Conservation (phyloP, 2,797 vertebrate genomes). For the Hippoglossus hippoglossus region DNA sequence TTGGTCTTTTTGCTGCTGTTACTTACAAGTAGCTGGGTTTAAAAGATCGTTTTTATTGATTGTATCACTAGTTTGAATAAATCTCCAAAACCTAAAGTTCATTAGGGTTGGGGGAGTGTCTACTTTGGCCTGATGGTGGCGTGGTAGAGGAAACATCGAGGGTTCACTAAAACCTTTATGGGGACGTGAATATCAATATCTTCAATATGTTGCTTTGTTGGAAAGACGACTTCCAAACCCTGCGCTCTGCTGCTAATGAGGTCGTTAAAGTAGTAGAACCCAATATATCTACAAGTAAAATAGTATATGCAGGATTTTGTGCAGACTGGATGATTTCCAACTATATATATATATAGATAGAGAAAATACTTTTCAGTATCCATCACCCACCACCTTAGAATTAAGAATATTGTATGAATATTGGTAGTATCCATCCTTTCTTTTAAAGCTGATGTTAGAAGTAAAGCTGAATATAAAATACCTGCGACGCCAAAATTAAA, state of each 20-base stretch:
- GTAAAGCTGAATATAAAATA: neutral
- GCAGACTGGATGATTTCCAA: neutral
- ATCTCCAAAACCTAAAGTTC: too few relatives aligned
- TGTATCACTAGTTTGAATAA: too few relatives aligned
- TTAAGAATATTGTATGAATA: neutral
- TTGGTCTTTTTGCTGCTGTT: neutral
- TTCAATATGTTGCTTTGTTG: too few relatives aligned
- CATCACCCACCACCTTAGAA: slow-evolving; percentile 4
- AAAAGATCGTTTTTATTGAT: neutral
- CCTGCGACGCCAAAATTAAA: neutral
- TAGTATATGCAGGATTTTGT: neutral
- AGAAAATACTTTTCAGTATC: neutral
- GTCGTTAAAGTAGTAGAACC: neutral
- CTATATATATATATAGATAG: neutral
- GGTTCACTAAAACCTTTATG: too few relatives aligned
- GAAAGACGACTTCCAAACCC: too few relatives aligned
- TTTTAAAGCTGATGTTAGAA: neutral
- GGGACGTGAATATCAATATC: too few relatives aligned
- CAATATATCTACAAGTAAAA: neutral
- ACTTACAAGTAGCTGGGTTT: neutral
- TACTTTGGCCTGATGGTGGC: too few relatives aligned
- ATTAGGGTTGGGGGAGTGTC: too few relatives aligned
- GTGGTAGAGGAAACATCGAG: too few relatives aligned
- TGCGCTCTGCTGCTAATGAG: too few relatives aligned
- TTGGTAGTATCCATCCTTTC: neutral